Percentiles rank a stretch among this genome's conserved stretches.
Evolutionary conservation across 2,797 vertebrate genomes (phyloP).

Genomic region (Acestrorhynchus altus): DNA sequence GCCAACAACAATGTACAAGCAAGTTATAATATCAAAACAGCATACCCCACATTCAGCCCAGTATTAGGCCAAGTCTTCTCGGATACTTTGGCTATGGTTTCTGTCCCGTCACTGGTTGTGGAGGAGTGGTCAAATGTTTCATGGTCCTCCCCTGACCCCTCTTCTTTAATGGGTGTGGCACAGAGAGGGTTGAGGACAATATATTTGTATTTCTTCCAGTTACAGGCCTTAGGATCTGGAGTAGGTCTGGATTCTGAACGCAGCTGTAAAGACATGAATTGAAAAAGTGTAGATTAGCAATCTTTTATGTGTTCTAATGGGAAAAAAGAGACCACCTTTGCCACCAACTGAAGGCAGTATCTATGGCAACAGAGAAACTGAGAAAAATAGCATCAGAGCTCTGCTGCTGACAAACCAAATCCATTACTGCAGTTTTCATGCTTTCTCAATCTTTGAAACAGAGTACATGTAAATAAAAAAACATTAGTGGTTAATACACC

Average conservation of each 20-base stretch:
- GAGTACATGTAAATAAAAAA: neutral
- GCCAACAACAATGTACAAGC: neutral
- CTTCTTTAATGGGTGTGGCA: conserved; percentile 72
- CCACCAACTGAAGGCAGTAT: neutral
- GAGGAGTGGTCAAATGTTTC: conserved; percentile 46
- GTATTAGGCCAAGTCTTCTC: conserved; percentile 72
- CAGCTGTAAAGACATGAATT: conserved; percentile 39
- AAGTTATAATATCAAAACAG: conserved; percentile 33
- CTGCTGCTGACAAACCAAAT: neutral
- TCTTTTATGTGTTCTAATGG: neutral
- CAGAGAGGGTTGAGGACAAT: conserved; percentile 86
- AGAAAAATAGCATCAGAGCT: neutral
- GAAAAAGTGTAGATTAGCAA: neutral
- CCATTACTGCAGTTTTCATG: neutral
- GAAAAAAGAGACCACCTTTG: neutral
- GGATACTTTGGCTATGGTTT: conserved; percentile 58
- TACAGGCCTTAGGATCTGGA: conserved; percentile 84
- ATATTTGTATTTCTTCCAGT: conserved; percentile 94
- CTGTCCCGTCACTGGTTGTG: conserved; percentile 46
- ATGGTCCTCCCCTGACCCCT: conserved; percentile 64
- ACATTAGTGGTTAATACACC: no score
- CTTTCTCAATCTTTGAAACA: no score
- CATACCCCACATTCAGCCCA: conserved; percentile 77
- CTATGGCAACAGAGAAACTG: neutral
- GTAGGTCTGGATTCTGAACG: conserved; percentile 67